Conservation (phyloP, 2,888 invertebrate species). For the Resseliella maxima region DNA sequence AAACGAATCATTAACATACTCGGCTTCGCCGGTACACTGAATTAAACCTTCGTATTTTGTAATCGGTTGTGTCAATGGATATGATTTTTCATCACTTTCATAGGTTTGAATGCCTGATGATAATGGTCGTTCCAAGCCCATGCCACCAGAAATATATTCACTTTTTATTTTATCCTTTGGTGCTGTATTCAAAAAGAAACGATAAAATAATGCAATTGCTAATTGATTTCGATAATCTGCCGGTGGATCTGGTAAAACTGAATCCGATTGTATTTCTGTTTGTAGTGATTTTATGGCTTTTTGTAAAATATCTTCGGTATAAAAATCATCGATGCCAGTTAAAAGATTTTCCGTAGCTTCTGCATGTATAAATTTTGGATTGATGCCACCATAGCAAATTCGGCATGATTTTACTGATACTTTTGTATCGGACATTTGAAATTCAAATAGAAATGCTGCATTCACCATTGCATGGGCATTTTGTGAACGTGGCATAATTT, state of each 20-base stretch:
- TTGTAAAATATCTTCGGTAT: slow-evolving; percentile 67
- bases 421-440: neutral
- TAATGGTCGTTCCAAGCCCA: slow-evolving; percentile 68
- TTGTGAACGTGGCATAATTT: slow-evolving; percentile 80
- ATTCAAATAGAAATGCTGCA: slow-evolving; percentile 72
- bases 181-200: slow-evolving; percentile 73
- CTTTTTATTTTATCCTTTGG: slow-evolving; percentile 69
- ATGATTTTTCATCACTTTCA: slow-evolving; percentile 71
- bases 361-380: slow-evolving; percentile 71
- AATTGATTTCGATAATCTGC: slow-evolving; percentile 77
- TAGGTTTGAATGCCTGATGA: slow-evolving; percentile 73
- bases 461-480: slow-evolving; percentile 82
- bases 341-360: slow-evolving; percentile 69
- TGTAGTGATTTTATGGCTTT: slow-evolving; percentile 70
- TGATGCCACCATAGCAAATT: slow-evolving; percentile 77
- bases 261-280: slow-evolving; percentile 74
- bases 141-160: slow-evolving; percentile 71
- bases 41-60: slow-evolving; percentile 72
- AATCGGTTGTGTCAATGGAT: slow-evolving; percentile 75
- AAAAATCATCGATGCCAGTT: slow-evolving; percentile 67
- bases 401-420: slow-evolving; percentile 65
- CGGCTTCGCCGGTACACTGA: slow-evolving; percentile 70
- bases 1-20: slow-evolving; percentile 75
- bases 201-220: slow-evolving; percentile 83
- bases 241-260: slow-evolving; percentile 75